Evolutionary conservation across 2,113 vertebrate genomes (phyloP).

Genomic region (Herpailurus yagouaroundi): DNA sequence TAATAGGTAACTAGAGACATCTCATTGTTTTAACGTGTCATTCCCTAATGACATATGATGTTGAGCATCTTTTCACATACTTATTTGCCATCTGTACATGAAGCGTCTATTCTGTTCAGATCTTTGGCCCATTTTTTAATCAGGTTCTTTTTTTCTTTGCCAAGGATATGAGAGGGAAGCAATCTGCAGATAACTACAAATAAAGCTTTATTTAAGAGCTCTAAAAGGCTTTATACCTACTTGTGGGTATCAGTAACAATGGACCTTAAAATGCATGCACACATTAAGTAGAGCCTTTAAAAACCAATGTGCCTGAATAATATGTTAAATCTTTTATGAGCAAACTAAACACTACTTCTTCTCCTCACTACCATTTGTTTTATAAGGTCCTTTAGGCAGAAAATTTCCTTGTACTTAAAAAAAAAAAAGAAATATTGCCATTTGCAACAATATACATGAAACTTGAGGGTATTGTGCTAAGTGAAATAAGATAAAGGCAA

Average conservation of each 20-base stretch:
- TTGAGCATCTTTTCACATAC: not conserved
- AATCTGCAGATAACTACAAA: not conserved
- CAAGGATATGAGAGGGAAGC: not conserved
- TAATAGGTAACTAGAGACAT: not conserved
- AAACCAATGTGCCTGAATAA: not conserved
- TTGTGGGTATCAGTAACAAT: not conserved
- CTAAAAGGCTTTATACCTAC: not conserved
- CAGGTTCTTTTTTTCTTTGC: not conserved
- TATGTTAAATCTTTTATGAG: not conserved
- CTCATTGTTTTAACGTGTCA: not conserved
- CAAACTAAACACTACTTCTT: not conserved
- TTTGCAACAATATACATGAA: not conserved
- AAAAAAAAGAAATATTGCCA: not conserved
- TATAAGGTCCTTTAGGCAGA: not conserved
- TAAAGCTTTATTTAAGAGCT: not conserved
- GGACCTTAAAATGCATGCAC: not conserved
- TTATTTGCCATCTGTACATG: not conserved
- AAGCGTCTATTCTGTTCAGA: not conserved
- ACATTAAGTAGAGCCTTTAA: not conserved
- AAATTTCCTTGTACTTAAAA: not conserved
- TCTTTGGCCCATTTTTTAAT: not conserved
- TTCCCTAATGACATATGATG: not conserved
- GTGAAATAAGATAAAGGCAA: not conserved
- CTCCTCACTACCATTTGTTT: not conserved
- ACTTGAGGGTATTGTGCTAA: not conserved